phyloP scores from a whole-genome alignment of 2,113 vertebrate genomes.

The Dipodomys spectabilis region DNA sequence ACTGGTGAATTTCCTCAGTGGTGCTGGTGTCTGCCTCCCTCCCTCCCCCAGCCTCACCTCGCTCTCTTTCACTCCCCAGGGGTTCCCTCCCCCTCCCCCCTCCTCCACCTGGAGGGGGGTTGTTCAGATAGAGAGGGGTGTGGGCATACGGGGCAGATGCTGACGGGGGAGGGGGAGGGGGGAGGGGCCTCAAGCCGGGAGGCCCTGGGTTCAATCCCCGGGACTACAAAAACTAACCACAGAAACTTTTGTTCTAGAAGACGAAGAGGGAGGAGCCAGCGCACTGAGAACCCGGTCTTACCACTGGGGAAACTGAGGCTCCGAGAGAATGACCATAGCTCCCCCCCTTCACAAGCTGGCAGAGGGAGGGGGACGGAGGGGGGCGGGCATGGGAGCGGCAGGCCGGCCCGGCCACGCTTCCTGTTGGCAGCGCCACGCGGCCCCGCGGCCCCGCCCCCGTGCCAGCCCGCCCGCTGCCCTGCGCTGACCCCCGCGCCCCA shows the following conservation, averaged over 20 bases:
- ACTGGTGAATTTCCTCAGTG: background rate
- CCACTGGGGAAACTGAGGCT: background rate
- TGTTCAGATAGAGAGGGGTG: background rate
- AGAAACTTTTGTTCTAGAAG: too few relatives aligned
- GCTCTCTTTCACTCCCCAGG: too few relatives aligned
- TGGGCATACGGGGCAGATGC: too few relatives aligned
- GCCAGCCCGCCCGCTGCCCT: conserved; percentile 11
- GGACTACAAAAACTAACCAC: too few relatives aligned
- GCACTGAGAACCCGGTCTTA: background rate
- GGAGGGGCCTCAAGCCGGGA: too few relatives aligned
- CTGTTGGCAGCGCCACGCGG: conserved; percentile 71
- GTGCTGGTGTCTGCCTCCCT: background rate
- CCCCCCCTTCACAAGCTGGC: background rate
- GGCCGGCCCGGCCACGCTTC: conserved; percentile 65
- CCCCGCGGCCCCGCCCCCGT: conserved; percentile 44
- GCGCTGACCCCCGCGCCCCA: background rate
- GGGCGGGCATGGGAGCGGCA: conserved; percentile 56
- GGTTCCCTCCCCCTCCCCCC: background rate
- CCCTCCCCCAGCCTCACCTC: too few relatives aligned
- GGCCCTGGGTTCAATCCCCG: too few relatives aligned
- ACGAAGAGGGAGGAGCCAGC: too few relatives aligned
- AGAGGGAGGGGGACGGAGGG: background rate
- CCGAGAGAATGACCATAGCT: background rate
- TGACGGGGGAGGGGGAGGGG: too few relatives aligned
- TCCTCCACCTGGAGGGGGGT: too few relatives aligned